Evolutionary conservation across 1,140 invertebrate genomes (phyloP).

Genomic region (Danaus melanippus): DNA sequence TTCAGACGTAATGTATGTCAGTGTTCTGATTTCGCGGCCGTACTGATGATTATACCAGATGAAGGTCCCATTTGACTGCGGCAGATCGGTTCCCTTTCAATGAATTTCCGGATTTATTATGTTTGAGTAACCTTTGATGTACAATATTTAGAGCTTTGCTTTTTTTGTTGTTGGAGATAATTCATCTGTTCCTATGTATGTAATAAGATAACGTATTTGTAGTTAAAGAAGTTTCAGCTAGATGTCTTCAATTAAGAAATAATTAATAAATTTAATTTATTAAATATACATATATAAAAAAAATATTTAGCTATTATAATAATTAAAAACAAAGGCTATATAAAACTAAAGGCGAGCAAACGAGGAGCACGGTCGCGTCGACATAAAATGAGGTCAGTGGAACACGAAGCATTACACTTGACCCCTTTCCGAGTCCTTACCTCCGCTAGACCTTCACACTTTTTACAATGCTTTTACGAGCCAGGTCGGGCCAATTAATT

Average conservation of each 20-base stretch:
- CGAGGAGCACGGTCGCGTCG: conserved; percentile 31
- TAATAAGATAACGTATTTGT: no score
- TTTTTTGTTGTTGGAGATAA: background rate
- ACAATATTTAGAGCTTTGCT: conserved; percentile 1
- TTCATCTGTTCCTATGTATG: background rate
- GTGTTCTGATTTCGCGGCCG: conserved; percentile 62
- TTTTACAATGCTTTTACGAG: conserved; percentile 69
- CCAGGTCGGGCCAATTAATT: conserved; percentile 68
- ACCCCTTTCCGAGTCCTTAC: conserved; percentile 71
- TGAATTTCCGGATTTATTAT: conserved; percentile 48
- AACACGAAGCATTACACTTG: conserved; percentile 69
- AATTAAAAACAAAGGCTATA: conserved; percentile 14
- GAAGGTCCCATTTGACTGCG: conserved; percentile 56
- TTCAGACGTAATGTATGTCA: conserved; percentile 58
- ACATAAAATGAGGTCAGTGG: conserved; percentile 67
- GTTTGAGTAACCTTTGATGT: background rate
- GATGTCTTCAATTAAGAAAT: no score
- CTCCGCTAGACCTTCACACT: conserved; percentile 69
- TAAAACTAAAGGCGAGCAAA: conserved; percentile 54
- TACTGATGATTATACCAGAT: conserved; percentile 57
- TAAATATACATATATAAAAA: conserved; percentile 16
- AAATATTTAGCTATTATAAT: conserved; percentile 11
- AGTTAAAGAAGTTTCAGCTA: no score
- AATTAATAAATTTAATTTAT: background rate
- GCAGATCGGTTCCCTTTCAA: conserved; percentile 46